Percentiles rank a stretch among this genome's conserved stretches.
phyloP scores from a whole-genome alignment of 2,113 vertebrate species.

The Crotophaga sulcirostris region DNA sequence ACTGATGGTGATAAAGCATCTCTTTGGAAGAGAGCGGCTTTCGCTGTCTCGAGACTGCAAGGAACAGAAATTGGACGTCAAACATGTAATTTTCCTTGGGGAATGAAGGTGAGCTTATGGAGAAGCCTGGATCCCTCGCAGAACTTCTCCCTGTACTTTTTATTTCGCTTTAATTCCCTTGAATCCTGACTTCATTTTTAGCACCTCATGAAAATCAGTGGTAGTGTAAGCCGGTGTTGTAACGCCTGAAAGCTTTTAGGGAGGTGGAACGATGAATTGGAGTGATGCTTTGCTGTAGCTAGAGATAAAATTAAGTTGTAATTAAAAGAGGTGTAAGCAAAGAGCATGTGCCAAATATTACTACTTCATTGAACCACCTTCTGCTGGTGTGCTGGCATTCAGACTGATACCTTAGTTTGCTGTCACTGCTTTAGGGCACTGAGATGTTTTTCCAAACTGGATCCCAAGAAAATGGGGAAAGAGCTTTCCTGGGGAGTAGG shows the following conservation, averaged over 20 bases:
- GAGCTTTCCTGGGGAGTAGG: background rate
- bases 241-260: background rate
- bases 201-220: background rate
- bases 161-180: slow-evolving; percentile 6
- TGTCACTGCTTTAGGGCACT: background rate
- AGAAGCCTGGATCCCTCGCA: background rate
- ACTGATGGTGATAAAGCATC: slow-evolving; percentile 59
- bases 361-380: background rate
- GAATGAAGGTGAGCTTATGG: background rate
- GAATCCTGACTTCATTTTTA: slow-evolving; percentile 34
- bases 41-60: background rate
- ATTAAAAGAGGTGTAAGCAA: background rate
- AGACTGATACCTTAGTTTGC: background rate
- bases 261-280: background rate
- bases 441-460: background rate
- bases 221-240: background rate
- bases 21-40: slow-evolving; percentile 26
- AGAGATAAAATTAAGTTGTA: background rate
- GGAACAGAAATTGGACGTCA: slow-evolving; percentile 10
- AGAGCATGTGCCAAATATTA: background rate
- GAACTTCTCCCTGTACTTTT: background rate
- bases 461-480: background rate
- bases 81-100: slow-evolving; percentile 4
- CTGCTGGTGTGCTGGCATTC: background rate
- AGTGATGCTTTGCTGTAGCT: background rate